Percentiles rank a stretch among this genome's conserved stretches.
These are phyloP conservation scores for Taenaris catops DNA, from an alignment of 2,888 invertebrate species.

Conservation along the genomic window DNA sequence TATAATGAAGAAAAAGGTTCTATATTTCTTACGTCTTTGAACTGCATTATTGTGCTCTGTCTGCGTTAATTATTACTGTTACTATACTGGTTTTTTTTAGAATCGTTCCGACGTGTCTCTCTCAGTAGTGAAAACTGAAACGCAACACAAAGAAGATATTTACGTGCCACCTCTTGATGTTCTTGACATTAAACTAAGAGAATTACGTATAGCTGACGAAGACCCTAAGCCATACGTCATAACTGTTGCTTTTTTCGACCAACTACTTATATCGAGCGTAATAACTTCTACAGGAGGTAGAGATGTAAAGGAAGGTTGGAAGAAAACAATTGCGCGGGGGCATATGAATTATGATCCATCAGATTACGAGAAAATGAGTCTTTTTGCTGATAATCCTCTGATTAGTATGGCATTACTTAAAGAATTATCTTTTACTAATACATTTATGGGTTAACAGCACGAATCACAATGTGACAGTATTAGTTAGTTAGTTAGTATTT, in stretches of 20 bases:
- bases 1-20: constrained; percentile 2
- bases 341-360: constrained; percentile 55
- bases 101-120: constrained; percentile 34
- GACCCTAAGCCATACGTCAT: constrained; percentile 34
- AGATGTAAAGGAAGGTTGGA: constrained; percentile 19
- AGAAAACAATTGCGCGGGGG: constrained; percentile 35
- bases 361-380: constrained; percentile 60
- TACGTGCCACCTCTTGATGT: constrained; percentile 35
- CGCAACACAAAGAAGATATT: constrained; percentile 28
- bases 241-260: constrained; percentile 48
- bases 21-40: too few relatives aligned
- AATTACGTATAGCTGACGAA: constrained; percentile 40
- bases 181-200: constrained; percentile 39
- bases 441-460: too few relatives aligned
- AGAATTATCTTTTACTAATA: background rate
- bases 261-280: constrained; percentile 38
- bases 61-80: too few relatives aligned
- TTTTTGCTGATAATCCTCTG: constrained; percentile 56
- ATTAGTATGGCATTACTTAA: constrained; percentile 34
- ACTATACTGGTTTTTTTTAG: constrained; percentile 17
- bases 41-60: too few relatives aligned
- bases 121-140: constrained; percentile 25
- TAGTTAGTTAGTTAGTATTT: too few relatives aligned
- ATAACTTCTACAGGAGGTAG: constrained; percentile 38
- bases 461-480: too few relatives aligned